A percentile compares a stretch with the other conserved stretches of the same genome.
Evolutionary conservation across 2,888 invertebrate genomes (phyloP).

Genomic region (Coelogynopora nodosa): DNA sequence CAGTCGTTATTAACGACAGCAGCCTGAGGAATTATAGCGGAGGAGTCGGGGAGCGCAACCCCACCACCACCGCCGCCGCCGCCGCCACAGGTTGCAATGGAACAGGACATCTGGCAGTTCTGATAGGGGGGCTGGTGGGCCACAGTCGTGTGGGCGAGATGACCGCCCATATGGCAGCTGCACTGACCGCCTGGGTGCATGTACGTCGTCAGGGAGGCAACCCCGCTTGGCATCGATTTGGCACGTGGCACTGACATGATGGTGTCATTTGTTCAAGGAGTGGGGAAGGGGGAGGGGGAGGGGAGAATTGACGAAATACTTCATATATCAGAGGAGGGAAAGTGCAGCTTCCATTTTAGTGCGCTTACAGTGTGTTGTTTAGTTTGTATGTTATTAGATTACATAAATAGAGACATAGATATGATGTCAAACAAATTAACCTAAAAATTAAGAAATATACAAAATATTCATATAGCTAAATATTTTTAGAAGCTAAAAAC

Average conservation of each 20-base stretch:
- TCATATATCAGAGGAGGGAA: too few species aligned
- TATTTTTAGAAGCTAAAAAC: too few species aligned
- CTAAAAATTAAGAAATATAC: too few species aligned
- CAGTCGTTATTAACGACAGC: neutral
- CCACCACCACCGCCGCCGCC: neutral
- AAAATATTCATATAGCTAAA: too few species aligned
- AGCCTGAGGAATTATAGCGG: neutral
- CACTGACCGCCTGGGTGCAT: neutral
- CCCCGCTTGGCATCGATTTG: neutral
- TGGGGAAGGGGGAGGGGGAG: too few species aligned
- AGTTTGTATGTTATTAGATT: too few species aligned
- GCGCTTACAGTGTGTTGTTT: too few species aligned
- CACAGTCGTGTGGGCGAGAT: neutral
- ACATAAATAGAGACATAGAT: too few species aligned
- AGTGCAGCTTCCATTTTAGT: too few species aligned
- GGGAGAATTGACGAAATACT: too few species aligned
- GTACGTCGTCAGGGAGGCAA: neutral
- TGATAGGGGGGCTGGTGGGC: neutral
- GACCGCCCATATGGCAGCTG: slow-evolving; percentile 14
- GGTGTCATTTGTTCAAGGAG: too few species aligned
- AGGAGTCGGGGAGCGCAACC: neutral
- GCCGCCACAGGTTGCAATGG: neutral
- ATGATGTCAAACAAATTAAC: too few species aligned
- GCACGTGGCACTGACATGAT: slow-evolving; percentile 4
- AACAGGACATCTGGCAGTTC: neutral